Base-by-base conservation (phyloP, 2,888 invertebrate genomes). In the Philhelius pedissequus region DNA sequence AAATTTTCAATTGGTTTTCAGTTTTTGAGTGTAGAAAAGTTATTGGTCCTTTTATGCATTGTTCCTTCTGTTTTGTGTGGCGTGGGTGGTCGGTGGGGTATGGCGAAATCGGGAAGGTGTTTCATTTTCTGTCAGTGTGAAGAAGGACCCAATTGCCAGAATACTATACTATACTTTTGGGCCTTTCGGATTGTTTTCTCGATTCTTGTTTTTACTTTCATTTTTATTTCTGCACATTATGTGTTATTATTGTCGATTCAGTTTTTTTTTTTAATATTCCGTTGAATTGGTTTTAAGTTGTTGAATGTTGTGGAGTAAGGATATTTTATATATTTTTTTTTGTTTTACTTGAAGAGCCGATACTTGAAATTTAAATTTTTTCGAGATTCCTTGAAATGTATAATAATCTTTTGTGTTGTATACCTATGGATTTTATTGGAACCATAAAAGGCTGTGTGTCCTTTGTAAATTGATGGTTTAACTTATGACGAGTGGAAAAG, bases 1-100 rank as follows among this genome's bases (percentile, higher is more conserved):
- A 79, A 70, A 74, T 75, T 54, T 84, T 84, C 83, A 83, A 83
- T 79, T 83, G 79, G 79, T 66, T 78, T 80, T 75, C 70, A 74
- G 70, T 75, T 79, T 64, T 45, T 50, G 69, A 78, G 58, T 38
- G 75, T 66, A 52, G 64, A 25, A 82, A 74, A 83, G 74, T 84
- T 84, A 75, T 78, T 84, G 83, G 79, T 84, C 70, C 79, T 79
- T 62, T 22, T 76, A 69, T 56, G 20, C 62, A 69, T 76, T 76
- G 69, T 73, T 73, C 73, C n/a, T n/a, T 43, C 15, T 38, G 27
- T 18, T 4, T 4, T 15, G 22, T n/a, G 15, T 25, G 9, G 40
- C 6, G n/a, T 8, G 60, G 60, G 13, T 15, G 45, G 0, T n/a
- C n/a, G 6, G 45, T 30, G 13, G 38, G 30, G 62, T 8, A 11